A percentile compares a stretch with the other conserved stretches of the same genome.
Conservation (phyloP, 2,113 vertebrate genomes). For the Hippolais icterina region DNA sequence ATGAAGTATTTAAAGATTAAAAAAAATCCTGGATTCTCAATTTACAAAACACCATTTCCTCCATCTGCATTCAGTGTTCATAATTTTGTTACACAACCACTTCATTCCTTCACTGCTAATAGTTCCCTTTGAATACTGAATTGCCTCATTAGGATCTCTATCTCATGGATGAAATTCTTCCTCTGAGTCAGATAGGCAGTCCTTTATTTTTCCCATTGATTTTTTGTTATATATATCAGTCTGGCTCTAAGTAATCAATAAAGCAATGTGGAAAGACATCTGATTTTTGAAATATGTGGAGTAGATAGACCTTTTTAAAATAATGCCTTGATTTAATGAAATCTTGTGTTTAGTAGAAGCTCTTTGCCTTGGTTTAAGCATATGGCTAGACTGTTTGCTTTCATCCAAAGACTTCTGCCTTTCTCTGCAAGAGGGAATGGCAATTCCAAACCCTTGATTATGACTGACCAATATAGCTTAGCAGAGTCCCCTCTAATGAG, state of each 20-base stretch:
- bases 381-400: neutral
- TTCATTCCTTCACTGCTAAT: constrained; percentile 28
- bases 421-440: neutral
- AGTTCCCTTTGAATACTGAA: constrained; percentile 53
- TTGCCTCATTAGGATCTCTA: constrained; percentile 53
- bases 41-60: constrained; percentile 55
- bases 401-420: neutral
- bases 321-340: neutral
- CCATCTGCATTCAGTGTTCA: constrained; percentile 39
- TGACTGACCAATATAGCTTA: neutral
- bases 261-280: neutral
- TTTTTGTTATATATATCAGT: constrained; percentile 28
- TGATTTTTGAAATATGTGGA: neutral
- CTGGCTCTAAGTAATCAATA: constrained; percentile 45
- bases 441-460: neutral
- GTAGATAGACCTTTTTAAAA: neutral
- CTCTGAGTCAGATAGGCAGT: constrained; percentile 43
- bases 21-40: neutral
- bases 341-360: neutral
- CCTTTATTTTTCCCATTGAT: constrained; percentile 44
- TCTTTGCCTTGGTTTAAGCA: neutral
- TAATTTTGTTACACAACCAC: constrained; percentile 32
- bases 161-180: constrained; percentile 43
- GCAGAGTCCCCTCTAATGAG: neutral
- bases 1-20: constrained; percentile 33